Evolutionary conservation across 2,888 invertebrate genomes (phyloP), one percentile per base, ranked within the genome.

Genomic region (Pollenia griseotomentosa): DNA sequence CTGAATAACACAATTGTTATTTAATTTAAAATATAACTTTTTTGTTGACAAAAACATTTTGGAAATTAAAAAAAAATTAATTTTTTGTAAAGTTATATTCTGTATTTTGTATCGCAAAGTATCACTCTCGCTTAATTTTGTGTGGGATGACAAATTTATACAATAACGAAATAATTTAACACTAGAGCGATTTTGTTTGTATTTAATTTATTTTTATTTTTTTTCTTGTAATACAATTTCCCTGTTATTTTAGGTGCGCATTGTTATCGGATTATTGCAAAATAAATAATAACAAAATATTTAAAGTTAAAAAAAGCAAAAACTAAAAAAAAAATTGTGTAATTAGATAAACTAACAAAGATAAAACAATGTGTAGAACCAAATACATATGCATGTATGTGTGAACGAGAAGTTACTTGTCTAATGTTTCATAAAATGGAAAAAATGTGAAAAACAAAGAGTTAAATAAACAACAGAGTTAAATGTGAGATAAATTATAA

Each of bases 291-390:
- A 33, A 74, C 11, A 55, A 74, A 55, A 57, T 51, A 42, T 10
- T 9, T 23, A 6, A 33, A 33, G 33, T 33, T 33, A 33, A 33
- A 33, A 23, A 33, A 33, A 33, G 33, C 48, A 7, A 53, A 42
- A 23, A 33, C 44, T 44, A 10, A 19, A 51, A 5, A 66, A 61
- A 78, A 48, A 46, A 53, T 63, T 78, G 63, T 73, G 74, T 53
- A 87, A 82, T 87, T 85, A 85, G 82, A 87, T 74, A 79, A 87
- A 82, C 55, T 61, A 65, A 68, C 53, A 81, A 23, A 16, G 78
- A 78, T 84, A 81, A 83, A 75, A 82, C 12, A 53, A 46, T 19
- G 40, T 12, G 23, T 53, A 2, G 7, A 33, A 2, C 44, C 10
- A 40, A 40, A n/a, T 61, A 12, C 8, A 10, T 14, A 11, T 42